phyloP scores from a whole-genome alignment of 2,113 vertebrate species.

The Leptocoma aspasia region DNA sequence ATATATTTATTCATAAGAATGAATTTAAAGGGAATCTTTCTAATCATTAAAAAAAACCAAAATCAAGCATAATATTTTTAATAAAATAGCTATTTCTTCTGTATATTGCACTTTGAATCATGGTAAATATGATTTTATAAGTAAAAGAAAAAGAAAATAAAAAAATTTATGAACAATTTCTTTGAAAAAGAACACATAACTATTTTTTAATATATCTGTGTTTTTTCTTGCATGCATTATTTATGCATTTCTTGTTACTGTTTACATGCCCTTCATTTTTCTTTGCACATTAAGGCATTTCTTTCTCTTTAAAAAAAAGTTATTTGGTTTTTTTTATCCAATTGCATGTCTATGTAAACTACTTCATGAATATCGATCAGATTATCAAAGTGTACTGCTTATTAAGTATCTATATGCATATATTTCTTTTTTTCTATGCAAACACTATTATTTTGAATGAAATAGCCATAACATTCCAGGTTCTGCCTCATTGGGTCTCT shows the following conservation, averaged over 20 bases:
- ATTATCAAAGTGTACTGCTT: conserved; percentile 10
- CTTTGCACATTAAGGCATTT: conserved; percentile 46
- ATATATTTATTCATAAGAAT: conserved; percentile 10
- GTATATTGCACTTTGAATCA: conserved; percentile 61
- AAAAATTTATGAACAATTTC: conserved; percentile 22
- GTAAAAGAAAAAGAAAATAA: conserved; percentile 32
- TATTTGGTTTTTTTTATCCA: conserved; percentile 6
- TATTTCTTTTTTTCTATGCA: conserved; percentile 77
- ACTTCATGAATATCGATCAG: neutral
- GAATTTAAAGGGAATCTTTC: conserved; percentile 11
- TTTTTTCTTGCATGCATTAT: conserved; percentile 72
- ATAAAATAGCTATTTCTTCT: conserved; percentile 30
- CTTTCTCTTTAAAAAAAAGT: neutral
- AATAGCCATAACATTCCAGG: conserved; percentile 99
- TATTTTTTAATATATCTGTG: neutral
- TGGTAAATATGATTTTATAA: conserved; percentile 47
- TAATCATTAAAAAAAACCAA: conserved; percentile 31
- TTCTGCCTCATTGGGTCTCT: conserved; percentile 99
- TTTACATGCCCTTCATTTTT: conserved; percentile 50
- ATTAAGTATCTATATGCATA: conserved; percentile 67
- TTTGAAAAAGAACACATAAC: conserved; percentile 20
- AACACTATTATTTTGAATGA: conserved; percentile 90
- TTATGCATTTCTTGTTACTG: conserved; percentile 45
- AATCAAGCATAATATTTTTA: conserved; percentile 59
- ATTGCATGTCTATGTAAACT: conserved; percentile 73